A percentile compares a stretch with the other conserved stretches of the same genome.
These are phyloP conservation scores for Papilio glaucus DNA, from an alignment of 1,140 invertebrate genomes.

Conservation along the genomic window DNA sequence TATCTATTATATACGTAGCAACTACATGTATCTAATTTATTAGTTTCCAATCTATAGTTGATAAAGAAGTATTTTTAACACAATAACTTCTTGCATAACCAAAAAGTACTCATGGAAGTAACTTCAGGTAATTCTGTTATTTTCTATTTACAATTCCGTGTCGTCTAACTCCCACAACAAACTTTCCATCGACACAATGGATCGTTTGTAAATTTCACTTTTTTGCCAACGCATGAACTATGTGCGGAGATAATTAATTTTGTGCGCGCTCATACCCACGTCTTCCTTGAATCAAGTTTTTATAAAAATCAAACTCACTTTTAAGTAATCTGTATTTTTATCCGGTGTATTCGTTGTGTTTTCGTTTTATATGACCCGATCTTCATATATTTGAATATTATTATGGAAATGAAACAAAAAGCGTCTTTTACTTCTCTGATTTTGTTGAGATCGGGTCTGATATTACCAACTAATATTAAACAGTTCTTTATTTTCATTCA, in stretches of 20 bases:
- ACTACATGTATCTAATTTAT: neutral
- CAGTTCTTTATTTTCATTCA: neutral
- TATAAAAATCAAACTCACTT: neutral
- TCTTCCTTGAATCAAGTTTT: conserved; percentile 60
- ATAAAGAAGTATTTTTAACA: neutral
- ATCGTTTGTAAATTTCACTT: conserved; percentile 74
- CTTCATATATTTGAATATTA: neutral
- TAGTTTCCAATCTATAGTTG: conserved; percentile 3
- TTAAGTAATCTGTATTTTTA: conserved; percentile 6
- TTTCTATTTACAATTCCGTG: conserved; percentile 52
- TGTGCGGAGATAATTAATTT: conserved; percentile 60
- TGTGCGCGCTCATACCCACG: conserved; percentile 46
- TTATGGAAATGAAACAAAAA: neutral
- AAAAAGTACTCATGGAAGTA: conserved; percentile 43
- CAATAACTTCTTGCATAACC: conserved; percentile 30
- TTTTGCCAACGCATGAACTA: conserved; percentile 70
- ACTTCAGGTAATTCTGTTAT: conserved; percentile 57
- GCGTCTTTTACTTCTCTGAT: neutral
- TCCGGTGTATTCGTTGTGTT: conserved; percentile 29
- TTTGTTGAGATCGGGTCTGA: too few relatives aligned
- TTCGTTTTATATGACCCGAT: neutral
- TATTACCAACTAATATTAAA: neutral
- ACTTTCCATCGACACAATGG: conserved; percentile 76
- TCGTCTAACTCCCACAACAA: conserved; percentile 63
- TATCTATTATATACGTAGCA: too few relatives aligned